Base-by-base conservation (phyloP, 2,797 vertebrate species). In the Balearica regulorum region DNA sequence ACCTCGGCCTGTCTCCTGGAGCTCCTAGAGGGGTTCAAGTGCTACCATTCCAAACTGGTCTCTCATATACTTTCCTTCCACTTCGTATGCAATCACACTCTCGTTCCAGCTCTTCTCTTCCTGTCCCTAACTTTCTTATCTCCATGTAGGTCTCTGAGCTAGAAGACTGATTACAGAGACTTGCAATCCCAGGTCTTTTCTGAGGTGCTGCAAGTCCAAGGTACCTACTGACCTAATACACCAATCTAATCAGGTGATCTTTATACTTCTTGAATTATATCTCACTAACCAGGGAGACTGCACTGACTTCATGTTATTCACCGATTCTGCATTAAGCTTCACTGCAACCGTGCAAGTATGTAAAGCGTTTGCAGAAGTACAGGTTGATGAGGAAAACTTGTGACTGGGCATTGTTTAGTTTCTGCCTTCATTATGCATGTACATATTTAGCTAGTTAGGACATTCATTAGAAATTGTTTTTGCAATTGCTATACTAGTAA, bases 1-100 rank as follows among this genome's bases (percentile, higher is more conserved):
- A 66, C 62, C 10, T 17, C 83, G 18, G 10, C 11, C 48, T 15
- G 16, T 85, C 91, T 89, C 13, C 57, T 89, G 54, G 44, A 55
- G 26, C 25, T 75, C 17, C 48, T 68, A 31, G 57, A 16, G 7
- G 20, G 9, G 39, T 89, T 82, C 70, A 83, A 68, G 25, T 41
- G 6, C 31, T 60, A 14, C 37, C 18, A 10, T 25, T 69, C 25
- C 18, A 57, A 21, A 44, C 18, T 54, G 29, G 19, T 73, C 13
- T 62, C 41, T 68, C n/a, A 55, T 12, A 16, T 1, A 26, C 16
- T 51, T 76, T 51, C 5, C 9, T 82, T 78, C 35, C 3, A 2
- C 37, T 61, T 55, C 0, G 0, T 28, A 35, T 21, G 33, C 1
- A 4, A 29, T 68, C 60, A 53, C 10, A 21, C 22, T 33, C 54